Conservation (phyloP, 64 coral and sea anemone species). For the Porites australiensis region DNA sequence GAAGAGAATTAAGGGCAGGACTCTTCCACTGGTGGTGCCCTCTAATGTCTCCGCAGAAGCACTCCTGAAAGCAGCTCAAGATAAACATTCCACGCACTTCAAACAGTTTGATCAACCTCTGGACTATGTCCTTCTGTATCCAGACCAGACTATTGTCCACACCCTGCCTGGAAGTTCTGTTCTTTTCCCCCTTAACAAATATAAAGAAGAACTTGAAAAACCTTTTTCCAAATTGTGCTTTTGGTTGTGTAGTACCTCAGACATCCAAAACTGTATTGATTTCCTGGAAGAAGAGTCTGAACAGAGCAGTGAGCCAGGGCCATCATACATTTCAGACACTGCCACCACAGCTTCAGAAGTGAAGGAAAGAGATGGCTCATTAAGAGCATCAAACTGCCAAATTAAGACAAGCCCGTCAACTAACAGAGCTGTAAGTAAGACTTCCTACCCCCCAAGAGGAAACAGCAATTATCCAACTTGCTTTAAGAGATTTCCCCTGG, state of each 20-base stretch:
- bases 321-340: slow-evolving; percentile 13
- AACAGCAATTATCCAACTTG: slow-evolving; percentile 54
- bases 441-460: slow-evolving; percentile 2
- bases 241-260: no score
- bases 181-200: slow-evolving; percentile 44
- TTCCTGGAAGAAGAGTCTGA: slow-evolving; percentile 22
- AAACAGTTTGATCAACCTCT: no score
- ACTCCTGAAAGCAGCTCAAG: slow-evolving; percentile 35
- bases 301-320: slow-evolving; percentile 28
- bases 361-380: slow-evolving; percentile 16
- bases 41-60: neutral
- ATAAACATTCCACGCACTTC: no score
- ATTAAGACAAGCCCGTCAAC: no score
- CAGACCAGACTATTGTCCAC: slow-evolving; percentile 36
- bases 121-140: neutral
- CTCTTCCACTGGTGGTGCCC: neutral
- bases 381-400: no score
- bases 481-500: slow-evolving; percentile 33
- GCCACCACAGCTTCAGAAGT: neutral
- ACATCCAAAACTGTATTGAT: neutral
- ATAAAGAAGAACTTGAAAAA: slow-evolving; percentile 63
- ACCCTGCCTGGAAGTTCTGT: slow-evolving; percentile 58
- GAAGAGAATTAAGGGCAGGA: slow-evolving; percentile 60
- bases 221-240: no score
- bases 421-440: slow-evolving; percentile 2